Evolutionary conservation across 2,888 invertebrate genomes (phyloP).

Genomic region (Epistrophella euchroma): DNA sequence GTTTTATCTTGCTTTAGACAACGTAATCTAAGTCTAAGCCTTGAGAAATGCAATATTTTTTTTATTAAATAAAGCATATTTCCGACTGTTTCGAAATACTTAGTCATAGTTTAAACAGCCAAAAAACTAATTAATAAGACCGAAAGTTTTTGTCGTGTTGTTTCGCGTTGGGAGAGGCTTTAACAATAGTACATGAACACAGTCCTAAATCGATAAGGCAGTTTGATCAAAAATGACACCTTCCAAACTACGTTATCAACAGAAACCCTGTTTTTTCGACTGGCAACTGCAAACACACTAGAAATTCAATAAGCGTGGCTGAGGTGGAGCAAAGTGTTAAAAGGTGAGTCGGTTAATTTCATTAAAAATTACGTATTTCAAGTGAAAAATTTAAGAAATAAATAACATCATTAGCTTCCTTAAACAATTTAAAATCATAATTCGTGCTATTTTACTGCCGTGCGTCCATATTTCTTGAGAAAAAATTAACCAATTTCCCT

Average conservation of each 20-base stretch:
- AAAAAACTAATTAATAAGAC: too few species aligned
- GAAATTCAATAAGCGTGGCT: conserved; percentile 90
- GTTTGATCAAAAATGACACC: conserved; percentile 34
- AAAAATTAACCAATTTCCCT: conserved; percentile 49
- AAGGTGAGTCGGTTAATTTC: conserved; percentile 68
- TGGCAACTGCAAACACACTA: conserved; percentile 59
- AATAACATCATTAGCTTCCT: conserved; percentile 12
- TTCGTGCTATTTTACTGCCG: background rate
- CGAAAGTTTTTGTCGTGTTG: too few species aligned
- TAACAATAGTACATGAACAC: conserved; percentile 9
- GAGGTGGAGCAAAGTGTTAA: conserved; percentile 83
- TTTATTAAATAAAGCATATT: too few species aligned
- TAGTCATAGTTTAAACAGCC: too few species aligned
- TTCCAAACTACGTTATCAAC: conserved; percentile 37
- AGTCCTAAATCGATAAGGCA: background rate
- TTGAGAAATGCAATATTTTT: too few species aligned
- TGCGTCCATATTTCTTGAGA: background rate
- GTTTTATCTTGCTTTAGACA: too few species aligned
- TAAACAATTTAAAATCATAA: conserved; percentile 10
- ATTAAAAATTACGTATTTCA: conserved; percentile 57
- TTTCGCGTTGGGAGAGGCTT: too few species aligned
- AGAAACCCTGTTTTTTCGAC: conserved; percentile 49
- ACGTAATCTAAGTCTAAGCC: too few species aligned
- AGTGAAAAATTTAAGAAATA: conserved; percentile 46
- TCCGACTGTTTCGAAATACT: too few species aligned